Conservation (phyloP, 2,888 invertebrate species). For the Galerucella nymphaeae region DNA sequence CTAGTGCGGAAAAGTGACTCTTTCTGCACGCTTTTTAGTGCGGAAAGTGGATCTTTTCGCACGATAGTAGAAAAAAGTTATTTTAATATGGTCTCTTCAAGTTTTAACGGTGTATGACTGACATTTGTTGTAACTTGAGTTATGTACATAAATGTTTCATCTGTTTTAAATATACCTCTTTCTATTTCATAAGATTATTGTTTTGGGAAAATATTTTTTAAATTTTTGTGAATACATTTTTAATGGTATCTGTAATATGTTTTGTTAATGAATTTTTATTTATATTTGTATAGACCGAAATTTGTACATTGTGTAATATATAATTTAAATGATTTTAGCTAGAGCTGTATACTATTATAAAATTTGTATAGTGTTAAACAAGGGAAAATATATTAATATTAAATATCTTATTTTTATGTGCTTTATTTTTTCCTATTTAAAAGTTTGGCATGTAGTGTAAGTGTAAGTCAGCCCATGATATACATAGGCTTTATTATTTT, state of each 20-base stretch:
- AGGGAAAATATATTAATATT: conserved; percentile 52
- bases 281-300: conserved; percentile 58
- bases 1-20: no score
- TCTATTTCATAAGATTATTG: not conserved
- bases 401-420: conserved; percentile 12
- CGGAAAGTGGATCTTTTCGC: no score
- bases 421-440: not conserved
- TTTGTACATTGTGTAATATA: conserved; percentile 63
- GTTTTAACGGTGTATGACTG: not conserved
- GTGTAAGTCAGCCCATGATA: no score
- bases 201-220: not conserved
- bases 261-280: conserved; percentile 33
- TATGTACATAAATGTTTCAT: not conserved
- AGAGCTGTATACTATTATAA: conserved; percentile 46
- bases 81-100: not conserved
- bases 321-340: conserved; percentile 49
- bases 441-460: not conserved
- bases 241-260: conserved; percentile 12
- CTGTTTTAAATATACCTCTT: not conserved
- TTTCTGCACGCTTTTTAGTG: no score
- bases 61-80: no score
- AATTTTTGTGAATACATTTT: not conserved
- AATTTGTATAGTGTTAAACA: conserved; percentile 45
- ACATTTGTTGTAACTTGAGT: not conserved
- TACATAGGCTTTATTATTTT: no score